Evolutionary conservation across 1,140 invertebrate genomes (phyloP), one percentile per base, ranked within the genome.

Genomic region (Apocrypta bakeri): DNA sequence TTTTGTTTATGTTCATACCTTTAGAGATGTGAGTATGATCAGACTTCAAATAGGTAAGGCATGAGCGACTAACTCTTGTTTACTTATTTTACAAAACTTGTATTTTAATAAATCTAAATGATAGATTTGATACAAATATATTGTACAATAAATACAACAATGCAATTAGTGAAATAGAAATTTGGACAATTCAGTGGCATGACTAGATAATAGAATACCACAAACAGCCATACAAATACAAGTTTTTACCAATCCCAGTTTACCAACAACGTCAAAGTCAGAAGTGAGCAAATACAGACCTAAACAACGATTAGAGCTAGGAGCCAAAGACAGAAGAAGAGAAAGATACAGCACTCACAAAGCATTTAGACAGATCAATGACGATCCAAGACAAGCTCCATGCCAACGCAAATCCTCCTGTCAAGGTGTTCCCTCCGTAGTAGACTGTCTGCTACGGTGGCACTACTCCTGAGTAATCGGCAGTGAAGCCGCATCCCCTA

Each of bases 291-390:
- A 3, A 56, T 21, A n/a, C 6, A 56, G 0, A 56, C 48, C 21
- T n/a, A 56, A 56, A 56, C 17, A 56, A 56, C 6, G 17, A 6
- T 21, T 21, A 56, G 48, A 56, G 48, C 14, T 6, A 56, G n/a
- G 48, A 48, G 42, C 12, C 1, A 48, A 9, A 48, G 42, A 48
- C 42, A 14, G 42, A 48, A 56, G 6, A 7, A 56, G 21, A 7
- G 7, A 25, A n/a, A 24, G 8, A n/a, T 37, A 69, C 31, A 80
- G 8, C 33, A 83, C 82, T 83, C 82, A 83, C 82, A 83, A 79
- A 83, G 82, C 82, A 83, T 83, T 78, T 83, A 83, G 82, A 83
- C 14, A 56, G 77, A 83, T 79, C 63, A 76, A 72, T 83, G 76
- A 48, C 27, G 69, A 83, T 48, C 69, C 82, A 75, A 66, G 77